These are phyloP conservation scores for Scartelaos histophorus DNA, from an alignment of 2,113 vertebrate genomes.

Conservation along the genomic window DNA sequence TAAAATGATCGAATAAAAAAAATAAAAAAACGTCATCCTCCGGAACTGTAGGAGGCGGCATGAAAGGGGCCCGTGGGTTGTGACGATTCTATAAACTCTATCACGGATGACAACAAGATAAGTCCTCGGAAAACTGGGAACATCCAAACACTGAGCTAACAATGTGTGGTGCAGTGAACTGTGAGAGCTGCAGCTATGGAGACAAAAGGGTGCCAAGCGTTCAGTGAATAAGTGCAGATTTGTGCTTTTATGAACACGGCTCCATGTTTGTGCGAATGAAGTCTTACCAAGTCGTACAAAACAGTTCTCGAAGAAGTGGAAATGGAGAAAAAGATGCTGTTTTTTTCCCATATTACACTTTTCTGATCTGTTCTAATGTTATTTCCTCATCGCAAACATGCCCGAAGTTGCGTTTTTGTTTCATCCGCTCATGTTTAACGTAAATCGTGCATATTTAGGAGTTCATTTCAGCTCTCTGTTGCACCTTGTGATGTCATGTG, in stretches of 20 bases:
- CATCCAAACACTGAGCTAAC: background rate
- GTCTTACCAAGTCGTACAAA: background rate
- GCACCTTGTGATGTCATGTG: too few species aligned
- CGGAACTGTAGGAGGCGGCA: conserved; percentile 1
- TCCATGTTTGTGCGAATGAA: too few species aligned
- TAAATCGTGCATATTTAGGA: too few species aligned
- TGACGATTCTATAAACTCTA: conserved; percentile 1
- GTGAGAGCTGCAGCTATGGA: background rate
- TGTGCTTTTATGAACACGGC: background rate
- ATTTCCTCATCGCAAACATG: too few species aligned
- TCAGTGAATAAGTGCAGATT: background rate
- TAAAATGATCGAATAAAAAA: background rate
- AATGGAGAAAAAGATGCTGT: background rate
- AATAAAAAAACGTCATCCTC: background rate
- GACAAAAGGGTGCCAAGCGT: background rate
- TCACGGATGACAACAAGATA: background rate
- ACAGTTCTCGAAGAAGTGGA: background rate
- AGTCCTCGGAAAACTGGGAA: background rate
- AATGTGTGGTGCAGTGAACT: background rate
- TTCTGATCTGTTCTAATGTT: too few species aligned
- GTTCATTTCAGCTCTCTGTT: too few species aligned
- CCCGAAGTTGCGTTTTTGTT: too few species aligned
- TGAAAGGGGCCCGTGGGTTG: background rate
- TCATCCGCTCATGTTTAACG: too few species aligned
- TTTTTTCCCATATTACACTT: too few species aligned